Conservation (phyloP, 1,140 invertebrate genomes). For the Ooceraea biroi region DNA sequence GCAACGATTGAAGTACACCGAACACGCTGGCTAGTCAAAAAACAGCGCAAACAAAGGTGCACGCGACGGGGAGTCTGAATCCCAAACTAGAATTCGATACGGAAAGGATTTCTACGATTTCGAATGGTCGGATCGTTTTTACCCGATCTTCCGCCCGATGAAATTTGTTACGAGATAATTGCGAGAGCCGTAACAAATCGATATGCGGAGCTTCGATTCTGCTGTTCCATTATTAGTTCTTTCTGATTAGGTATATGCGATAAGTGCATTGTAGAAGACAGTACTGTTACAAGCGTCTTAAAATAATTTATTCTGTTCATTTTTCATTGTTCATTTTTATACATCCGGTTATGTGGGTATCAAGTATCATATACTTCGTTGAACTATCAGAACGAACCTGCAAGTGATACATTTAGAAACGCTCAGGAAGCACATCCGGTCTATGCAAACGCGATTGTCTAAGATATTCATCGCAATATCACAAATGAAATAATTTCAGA, state of each 20-base stretch:
- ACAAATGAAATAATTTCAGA: neutral
- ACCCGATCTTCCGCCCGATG: neutral
- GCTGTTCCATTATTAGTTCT: neutral
- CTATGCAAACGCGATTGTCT: neutral
- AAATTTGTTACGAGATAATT: constrained; percentile 49
- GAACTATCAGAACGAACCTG: neutral
- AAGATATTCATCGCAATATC: neutral
- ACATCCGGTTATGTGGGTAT: neutral
- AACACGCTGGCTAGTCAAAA: constrained; percentile 31
- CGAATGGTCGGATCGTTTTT: constrained; percentile 29
- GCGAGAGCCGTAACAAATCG: constrained; percentile 27
- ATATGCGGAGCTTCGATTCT: neutral
- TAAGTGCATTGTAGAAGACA: constrained; percentile 10
- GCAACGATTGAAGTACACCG: no score
- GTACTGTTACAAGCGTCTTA: neutral
- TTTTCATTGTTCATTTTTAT: neutral
- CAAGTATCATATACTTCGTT: neutral
- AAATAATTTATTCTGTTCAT: no score
- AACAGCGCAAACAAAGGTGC: constrained; percentile 41
- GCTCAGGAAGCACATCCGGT: neutral
- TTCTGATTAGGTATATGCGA: neutral
- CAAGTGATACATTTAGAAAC: neutral
- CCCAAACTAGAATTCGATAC: constrained; percentile 48
- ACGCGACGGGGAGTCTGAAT: constrained; percentile 44
- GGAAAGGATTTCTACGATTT: constrained; percentile 50